These are phyloP conservation scores for Apteryx mantelli DNA, from an alignment of 2,113 vertebrate genomes.

Conservation along the genomic window DNA sequence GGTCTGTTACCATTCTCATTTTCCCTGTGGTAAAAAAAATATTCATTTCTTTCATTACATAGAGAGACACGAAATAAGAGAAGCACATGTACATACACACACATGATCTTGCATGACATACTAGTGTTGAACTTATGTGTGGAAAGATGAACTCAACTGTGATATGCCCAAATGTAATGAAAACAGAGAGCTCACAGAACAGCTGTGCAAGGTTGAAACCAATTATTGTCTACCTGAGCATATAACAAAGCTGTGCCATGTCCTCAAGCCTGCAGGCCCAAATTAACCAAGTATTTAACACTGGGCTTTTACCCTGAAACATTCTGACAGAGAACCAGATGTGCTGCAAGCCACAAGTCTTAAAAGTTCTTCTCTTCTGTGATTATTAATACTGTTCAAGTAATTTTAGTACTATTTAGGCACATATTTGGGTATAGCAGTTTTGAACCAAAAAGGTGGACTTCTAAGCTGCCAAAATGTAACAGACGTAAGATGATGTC, in stretches of 20 bases:
- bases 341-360: background rate
- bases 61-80: background rate
- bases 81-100: background rate
- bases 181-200: background rate
- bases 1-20: background rate
- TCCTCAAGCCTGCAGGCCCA: background rate
- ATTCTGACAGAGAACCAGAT: background rate
- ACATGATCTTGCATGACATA: background rate
- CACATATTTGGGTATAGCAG: background rate
- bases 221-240: background rate
- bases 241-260: background rate
- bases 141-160: background rate
- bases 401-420: background rate
- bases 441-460: background rate
- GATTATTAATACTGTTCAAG: background rate
- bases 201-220: background rate
- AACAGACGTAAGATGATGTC: background rate
- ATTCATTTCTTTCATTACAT: background rate
- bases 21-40: background rate
- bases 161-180: background rate
- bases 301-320: background rate
- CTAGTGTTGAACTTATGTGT: rapidly evolving
- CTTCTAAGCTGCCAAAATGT: background rate
- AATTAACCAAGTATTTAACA: background rate
- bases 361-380: background rate